Evolutionary conservation across 2,113 vertebrate species (phyloP).

Genomic region (Chloroceryle aenea): DNA sequence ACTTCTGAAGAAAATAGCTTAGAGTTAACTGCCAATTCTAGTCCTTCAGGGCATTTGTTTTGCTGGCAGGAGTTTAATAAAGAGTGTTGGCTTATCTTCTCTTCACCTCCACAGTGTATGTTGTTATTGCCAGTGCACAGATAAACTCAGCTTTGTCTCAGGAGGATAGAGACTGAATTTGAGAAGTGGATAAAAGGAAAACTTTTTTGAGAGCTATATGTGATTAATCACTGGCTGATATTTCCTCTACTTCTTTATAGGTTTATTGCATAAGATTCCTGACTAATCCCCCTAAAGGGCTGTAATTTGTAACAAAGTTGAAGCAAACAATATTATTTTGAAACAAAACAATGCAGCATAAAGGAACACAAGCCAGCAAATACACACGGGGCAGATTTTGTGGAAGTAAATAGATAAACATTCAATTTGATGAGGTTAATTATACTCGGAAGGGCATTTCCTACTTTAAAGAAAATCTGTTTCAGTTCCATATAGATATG

Average conservation of each 20-base stretch:
- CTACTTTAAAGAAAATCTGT: constrained; percentile 2
- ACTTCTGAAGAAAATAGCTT: background rate
- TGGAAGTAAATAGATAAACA: constrained; percentile 53
- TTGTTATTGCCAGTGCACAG: constrained; percentile 34
- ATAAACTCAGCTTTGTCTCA: constrained; percentile 55
- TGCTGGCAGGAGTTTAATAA: constrained; percentile 49
- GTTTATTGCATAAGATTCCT: constrained; percentile 34
- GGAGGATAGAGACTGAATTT: background rate
- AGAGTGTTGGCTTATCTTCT: constrained; percentile 46
- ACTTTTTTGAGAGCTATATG: background rate
- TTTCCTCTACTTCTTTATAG: background rate
- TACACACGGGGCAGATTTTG: background rate
- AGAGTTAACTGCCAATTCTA: background rate
- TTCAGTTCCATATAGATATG: background rate
- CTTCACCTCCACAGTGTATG: constrained; percentile 1
- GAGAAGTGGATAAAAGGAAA: background rate
- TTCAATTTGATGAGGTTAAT: constrained; percentile 56
- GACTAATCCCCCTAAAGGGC: constrained; percentile 2
- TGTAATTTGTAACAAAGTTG: constrained; percentile 46
- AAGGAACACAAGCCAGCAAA: constrained; percentile 11
- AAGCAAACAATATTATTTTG: constrained; percentile 36
- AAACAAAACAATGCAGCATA: background rate
- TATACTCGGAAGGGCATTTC: background rate
- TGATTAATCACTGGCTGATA: constrained; percentile 56
- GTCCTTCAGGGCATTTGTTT: constrained; percentile 17